Evolutionary conservation across 1,140 invertebrate species (phyloP).

Genomic region (Ceratosolen fusciceps): DNA sequence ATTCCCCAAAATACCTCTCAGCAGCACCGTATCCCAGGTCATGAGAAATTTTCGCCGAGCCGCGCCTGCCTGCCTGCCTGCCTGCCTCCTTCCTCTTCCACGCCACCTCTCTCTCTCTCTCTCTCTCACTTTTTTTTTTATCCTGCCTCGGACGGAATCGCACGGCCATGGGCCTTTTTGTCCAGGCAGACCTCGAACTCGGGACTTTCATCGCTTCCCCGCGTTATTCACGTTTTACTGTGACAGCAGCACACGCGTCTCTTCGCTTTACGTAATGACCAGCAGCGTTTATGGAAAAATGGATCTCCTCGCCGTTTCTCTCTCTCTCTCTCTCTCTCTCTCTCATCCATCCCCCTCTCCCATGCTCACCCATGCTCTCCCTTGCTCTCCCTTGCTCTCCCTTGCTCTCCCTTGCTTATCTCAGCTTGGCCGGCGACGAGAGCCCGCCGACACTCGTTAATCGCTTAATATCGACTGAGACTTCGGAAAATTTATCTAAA

Average conservation of each 20-base stretch:
- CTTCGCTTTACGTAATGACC: background rate
- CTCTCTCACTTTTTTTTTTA: background rate
- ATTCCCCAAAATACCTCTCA: slow-evolving; percentile 19
- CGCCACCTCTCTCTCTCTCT: background rate
- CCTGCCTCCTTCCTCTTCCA: background rate
- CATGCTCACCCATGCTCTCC: background rate
- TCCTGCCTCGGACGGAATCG: background rate
- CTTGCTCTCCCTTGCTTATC: background rate
- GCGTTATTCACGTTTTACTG: background rate
- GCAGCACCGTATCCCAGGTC: slow-evolving; percentile 8
- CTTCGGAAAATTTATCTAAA: background rate
- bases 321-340: background rate
- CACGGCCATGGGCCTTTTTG: background rate
- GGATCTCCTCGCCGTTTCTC: background rate
- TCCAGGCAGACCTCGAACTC: background rate
- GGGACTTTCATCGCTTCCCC: background rate
- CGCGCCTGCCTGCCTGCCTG: background rate
- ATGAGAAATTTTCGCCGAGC: slow-evolving; percentile 8
- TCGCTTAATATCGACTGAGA: background rate
- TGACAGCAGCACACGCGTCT: background rate
- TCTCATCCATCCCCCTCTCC: background rate
- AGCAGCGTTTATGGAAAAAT: background rate
- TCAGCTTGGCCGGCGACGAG: background rate
- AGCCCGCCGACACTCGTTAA: background rate
- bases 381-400: too few relatives aligned